Evolutionary conservation across 2,888 invertebrate genomes (phyloP).

Genomic region (Tortricodes alternella): DNA sequence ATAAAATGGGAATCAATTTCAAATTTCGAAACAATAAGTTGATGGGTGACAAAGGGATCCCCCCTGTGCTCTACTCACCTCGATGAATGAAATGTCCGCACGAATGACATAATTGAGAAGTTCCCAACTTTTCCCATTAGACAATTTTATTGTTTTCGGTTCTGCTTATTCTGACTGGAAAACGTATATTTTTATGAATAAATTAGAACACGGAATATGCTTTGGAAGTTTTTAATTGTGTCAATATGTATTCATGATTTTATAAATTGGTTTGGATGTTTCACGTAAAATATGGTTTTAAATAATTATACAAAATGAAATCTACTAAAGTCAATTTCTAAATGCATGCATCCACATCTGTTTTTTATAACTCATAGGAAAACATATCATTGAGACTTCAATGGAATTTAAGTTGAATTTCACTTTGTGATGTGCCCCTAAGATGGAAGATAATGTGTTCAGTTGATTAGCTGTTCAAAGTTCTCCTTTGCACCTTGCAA

Average conservation of each 20-base stretch:
- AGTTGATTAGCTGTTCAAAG: not conserved
- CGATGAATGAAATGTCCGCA: constrained; percentile 5
- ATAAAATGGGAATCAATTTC: no score
- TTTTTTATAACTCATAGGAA: no score
- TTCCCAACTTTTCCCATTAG: constrained; percentile 45
- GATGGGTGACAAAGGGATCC: not conserved
- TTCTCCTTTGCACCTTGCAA: not conserved
- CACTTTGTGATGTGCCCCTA: not conserved
- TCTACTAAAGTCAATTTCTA: no score
- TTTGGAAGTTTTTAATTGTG: constrained; percentile 8
- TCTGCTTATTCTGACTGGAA: constrained; percentile 29
- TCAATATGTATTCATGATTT: constrained; percentile 3
- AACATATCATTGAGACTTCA: no score
- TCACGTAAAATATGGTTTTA: not conserved
- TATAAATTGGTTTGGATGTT: not conserved
- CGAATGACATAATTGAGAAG: constrained; percentile 43
- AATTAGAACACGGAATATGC: constrained; percentile 8
- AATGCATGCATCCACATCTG: no score
- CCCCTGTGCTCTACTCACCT: constrained; percentile 3
- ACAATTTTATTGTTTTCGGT: constrained; percentile 39
- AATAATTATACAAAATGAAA: no score
- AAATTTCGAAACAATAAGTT: no score
- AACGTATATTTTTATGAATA: constrained; percentile 25
- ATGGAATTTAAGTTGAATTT: not conserved
- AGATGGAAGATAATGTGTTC: not conserved